phyloP scores from a whole-genome alignment of 2,113 vertebrate species.

The Dendropsophus ebraccatus region DNA sequence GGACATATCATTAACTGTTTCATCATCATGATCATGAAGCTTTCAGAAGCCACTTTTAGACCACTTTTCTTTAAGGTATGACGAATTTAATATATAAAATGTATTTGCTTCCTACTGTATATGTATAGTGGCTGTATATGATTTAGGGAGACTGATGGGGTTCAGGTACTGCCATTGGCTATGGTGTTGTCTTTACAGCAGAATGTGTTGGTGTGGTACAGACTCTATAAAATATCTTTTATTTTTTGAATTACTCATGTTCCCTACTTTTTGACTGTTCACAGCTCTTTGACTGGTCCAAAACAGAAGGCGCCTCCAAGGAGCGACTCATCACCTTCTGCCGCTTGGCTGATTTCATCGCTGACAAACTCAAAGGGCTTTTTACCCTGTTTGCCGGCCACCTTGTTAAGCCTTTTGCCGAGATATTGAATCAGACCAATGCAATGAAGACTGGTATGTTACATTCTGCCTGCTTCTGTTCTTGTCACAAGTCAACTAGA shows the following conservation, averaged over 20 bases:
- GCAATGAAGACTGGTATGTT: constrained; percentile 78
- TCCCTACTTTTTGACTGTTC: constrained; percentile 47
- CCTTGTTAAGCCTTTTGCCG: constrained; percentile 86
- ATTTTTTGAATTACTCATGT: background rate
- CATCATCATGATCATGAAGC: constrained; percentile 91
- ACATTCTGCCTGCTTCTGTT: no score
- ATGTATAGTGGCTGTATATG: no score
- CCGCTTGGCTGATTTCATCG: constrained; percentile 80
- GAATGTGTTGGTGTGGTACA: background rate
- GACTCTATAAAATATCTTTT: background rate
- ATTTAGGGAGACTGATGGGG: background rate
- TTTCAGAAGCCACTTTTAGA: constrained; percentile 93
- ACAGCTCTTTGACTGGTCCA: constrained; percentile 94
- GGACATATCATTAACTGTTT: constrained; percentile 83
- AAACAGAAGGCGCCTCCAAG: constrained; percentile 72
- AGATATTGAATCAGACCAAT: constrained; percentile 81
- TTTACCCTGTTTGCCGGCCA: constrained; percentile 94
- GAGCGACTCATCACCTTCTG: constrained; percentile 90
- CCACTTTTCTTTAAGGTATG: constrained; percentile 95
- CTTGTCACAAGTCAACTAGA: no score
- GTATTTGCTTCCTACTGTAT: background rate
- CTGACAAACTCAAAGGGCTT: constrained; percentile 88
- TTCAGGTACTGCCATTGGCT: background rate
- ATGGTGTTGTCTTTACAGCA: background rate
- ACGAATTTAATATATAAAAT: background rate